Conservation (phyloP, 2,888 invertebrate species). For the Shargacucullia verbasci region DNA sequence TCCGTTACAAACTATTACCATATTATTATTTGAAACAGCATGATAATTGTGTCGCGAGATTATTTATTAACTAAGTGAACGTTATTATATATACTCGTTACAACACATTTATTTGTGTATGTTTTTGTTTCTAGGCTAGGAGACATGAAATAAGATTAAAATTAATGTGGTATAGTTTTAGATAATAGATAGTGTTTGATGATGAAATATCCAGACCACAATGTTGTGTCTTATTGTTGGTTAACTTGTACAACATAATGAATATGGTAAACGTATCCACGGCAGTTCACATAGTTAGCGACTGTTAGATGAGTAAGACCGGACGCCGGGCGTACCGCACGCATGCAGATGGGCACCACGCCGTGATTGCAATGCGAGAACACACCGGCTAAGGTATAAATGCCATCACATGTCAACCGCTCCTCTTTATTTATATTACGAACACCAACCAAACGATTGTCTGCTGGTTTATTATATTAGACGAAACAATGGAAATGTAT, state of each 20-base stretch:
- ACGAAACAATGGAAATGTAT: constrained; percentile 81
- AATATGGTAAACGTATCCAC: constrained; percentile 64
- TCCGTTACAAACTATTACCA: constrained; percentile 58
- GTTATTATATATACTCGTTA: constrained; percentile 6
- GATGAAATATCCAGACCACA: constrained; percentile 14
- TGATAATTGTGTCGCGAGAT: constrained; percentile 41
- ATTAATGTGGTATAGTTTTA: constrained; percentile 3
- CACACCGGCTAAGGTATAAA: constrained; percentile 83
- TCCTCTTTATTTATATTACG: constrained; percentile 80
- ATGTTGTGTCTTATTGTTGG: constrained; percentile 22
- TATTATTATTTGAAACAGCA: constrained; percentile 39
- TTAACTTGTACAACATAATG: constrained; percentile 27
- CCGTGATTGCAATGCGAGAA: constrained; percentile 85
- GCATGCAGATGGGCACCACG: constrained; percentile 82
- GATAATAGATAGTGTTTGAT: constrained; percentile 1
- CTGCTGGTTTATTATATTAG: constrained; percentile 75
- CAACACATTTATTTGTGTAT: constrained; percentile 2
- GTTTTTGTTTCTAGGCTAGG: not conserved
- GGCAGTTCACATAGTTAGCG: constrained; percentile 73
- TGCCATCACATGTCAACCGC: constrained; percentile 81
- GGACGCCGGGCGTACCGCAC: constrained; percentile 79
- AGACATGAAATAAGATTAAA: constrained; percentile 4
- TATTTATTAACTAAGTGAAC: constrained; percentile 23
- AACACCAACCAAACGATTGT: constrained; percentile 80
- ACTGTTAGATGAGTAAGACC: constrained; percentile 84